A percentile compares a stretch with the other conserved stretches of the same genome.
Evolutionary conservation across 1,140 invertebrate genomes (phyloP).

Genomic region (Chelonus insularis): DNA sequence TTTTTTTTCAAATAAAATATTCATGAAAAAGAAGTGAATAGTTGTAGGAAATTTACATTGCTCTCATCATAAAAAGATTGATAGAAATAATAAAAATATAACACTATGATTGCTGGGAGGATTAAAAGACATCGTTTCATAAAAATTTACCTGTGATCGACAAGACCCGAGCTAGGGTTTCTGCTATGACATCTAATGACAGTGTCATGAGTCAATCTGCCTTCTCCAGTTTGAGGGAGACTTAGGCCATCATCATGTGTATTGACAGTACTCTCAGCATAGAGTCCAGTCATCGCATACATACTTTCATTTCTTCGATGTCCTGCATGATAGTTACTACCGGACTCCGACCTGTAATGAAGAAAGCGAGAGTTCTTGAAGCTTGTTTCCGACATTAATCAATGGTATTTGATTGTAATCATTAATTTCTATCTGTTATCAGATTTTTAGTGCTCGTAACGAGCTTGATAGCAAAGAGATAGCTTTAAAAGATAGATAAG

Average conservation of each 20-base stretch:
- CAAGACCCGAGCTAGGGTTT: constrained; percentile 71
- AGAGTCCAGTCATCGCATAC: constrained; percentile 85
- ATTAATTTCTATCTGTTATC: neutral
- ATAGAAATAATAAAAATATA: no score
- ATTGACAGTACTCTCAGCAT: constrained; percentile 68
- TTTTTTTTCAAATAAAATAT: no score
- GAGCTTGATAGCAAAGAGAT: neutral
- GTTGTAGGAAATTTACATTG: no score
- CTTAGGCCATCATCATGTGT: constrained; percentile 40
- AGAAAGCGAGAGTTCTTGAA: neutral
- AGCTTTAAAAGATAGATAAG: no score
- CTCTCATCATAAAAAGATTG: no score
- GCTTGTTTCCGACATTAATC: neutral
- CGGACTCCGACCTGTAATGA: constrained; percentile 51
- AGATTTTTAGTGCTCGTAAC: no score
- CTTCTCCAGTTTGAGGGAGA: constrained; percentile 52
- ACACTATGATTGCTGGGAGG: no score
- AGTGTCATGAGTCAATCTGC: constrained; percentile 59
- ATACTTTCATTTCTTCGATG: constrained; percentile 79
- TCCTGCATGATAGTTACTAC: constrained; percentile 57
- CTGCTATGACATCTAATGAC: constrained; percentile 76
- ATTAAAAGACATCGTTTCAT: no score
- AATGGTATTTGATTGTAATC: neutral
- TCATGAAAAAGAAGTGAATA: no score
- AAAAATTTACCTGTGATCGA: constrained; percentile 65